Conservation (phyloP, 2,888 invertebrate species). For the Habrosyne pyritoides region DNA sequence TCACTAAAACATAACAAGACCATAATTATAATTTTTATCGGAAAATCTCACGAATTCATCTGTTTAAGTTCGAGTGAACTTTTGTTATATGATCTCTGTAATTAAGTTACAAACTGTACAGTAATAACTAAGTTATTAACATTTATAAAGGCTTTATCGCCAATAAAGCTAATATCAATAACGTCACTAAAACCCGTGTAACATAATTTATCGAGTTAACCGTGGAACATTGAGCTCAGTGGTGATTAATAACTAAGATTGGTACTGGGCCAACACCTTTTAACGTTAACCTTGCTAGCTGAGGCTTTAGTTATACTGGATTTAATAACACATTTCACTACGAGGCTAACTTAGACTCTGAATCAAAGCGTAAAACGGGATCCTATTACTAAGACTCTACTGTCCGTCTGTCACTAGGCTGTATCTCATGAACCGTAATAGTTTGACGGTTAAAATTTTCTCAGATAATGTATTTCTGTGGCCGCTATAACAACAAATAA, state of each 20-base stretch:
- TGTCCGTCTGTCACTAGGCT: too few species aligned
- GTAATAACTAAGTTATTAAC: not conserved
- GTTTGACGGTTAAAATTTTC: too few species aligned
- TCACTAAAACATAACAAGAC: too few species aligned
- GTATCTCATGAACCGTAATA: too few species aligned
- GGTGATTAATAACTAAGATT: slow-evolving; percentile 5
- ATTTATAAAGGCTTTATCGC: slow-evolving; percentile 5
- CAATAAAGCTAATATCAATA: slow-evolving; percentile 27
- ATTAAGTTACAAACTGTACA: not conserved
- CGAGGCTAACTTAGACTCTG: not conserved
- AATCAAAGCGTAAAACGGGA: too few species aligned
- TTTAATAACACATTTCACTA: not conserved
- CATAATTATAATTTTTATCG: too few species aligned
- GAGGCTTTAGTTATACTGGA: not conserved
- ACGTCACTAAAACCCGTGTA: slow-evolving; percentile 35
- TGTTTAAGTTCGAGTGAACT: too few species aligned
- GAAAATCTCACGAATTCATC: too few species aligned
- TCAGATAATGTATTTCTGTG: too few species aligned
- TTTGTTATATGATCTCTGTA: too few species aligned
- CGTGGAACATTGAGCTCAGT: not conserved
- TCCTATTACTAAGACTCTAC: too few species aligned
- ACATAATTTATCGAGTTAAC: slow-evolving; percentile 31
- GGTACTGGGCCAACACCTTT: slow-evolving; percentile 9
- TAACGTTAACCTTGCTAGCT: slow-evolving; percentile 1
- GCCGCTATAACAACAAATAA: too few species aligned